phyloP scores from a whole-genome alignment of 1,140 invertebrate genomes.

The Batillaria attramentaria region DNA sequence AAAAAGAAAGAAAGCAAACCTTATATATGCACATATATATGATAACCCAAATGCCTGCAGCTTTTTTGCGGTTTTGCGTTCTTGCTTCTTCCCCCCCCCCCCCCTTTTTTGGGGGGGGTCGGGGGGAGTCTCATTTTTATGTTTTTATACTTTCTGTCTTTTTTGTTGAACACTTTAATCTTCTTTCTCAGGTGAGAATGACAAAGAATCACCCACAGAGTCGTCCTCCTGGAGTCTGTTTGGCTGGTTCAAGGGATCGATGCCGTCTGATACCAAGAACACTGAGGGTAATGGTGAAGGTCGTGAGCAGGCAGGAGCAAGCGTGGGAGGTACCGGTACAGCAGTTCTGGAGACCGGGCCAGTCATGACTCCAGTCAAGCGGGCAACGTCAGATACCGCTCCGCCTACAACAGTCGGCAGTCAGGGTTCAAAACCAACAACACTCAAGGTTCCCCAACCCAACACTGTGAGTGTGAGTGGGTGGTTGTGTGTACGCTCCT shows the following conservation, averaged over 20 bases:
- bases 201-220: constrained; percentile 6
- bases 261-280: neutral
- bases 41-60: too few species aligned
- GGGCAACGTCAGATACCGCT: neutral
- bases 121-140: too few species aligned
- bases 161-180: too few species aligned
- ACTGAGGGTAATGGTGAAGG: neutral
- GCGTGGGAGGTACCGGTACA: neutral
- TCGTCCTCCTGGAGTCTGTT: neutral
- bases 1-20: too few species aligned
- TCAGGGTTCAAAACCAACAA: neutral
- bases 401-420: neutral
- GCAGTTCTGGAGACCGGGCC: constrained; percentile 19
- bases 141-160: too few species aligned
- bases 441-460: neutral
- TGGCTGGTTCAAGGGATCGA: constrained; percentile 4
- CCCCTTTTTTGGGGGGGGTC: too few species aligned
- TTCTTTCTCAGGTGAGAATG: neutral
- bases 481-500: too few species aligned
- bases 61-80: too few species aligned
- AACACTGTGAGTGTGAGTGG: too few species aligned
- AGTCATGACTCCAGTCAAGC: constrained; percentile 16
- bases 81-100: too few species aligned
- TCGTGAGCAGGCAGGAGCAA: neutral
- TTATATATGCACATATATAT: too few species aligned